These are phyloP conservation scores for Brachyistius frenatus DNA, from an alignment of 2,113 vertebrate genomes.

Conservation along the genomic window DNA sequence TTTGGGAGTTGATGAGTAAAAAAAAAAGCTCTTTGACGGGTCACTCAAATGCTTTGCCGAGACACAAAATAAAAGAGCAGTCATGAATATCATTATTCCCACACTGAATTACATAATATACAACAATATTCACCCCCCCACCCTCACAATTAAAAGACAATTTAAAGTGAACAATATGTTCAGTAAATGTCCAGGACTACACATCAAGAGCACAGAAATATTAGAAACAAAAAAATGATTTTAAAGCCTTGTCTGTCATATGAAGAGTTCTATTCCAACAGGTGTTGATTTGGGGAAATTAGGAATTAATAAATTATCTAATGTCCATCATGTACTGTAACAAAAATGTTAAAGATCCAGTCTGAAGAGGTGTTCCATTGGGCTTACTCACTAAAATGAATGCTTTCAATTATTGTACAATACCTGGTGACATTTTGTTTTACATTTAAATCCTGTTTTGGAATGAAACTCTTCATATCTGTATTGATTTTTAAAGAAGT, in stretches of 20 bases:
- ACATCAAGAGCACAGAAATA: conserved; percentile 50
- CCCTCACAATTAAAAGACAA: conserved; percentile 64
- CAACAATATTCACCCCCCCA: conserved; percentile 46
- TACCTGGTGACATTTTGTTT: conserved; percentile 25
- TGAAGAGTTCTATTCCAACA: conserved; percentile 41
- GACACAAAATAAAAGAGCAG: conserved; percentile 56
- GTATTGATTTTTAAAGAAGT: conserved; percentile 20
- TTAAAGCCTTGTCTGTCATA: conserved; percentile 48
- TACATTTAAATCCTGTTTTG: conserved; percentile 28
- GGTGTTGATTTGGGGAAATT: conserved; percentile 16
- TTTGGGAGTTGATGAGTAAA: conserved; percentile 46
- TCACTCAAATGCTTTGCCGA: conserved; percentile 39
- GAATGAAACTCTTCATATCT: conserved; percentile 43
- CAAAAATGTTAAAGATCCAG: conserved; percentile 39
- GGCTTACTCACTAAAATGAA: conserved; percentile 14
- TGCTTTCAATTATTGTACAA: conserved; percentile 40
- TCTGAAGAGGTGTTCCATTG: conserved; percentile 54
- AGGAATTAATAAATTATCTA: conserved; percentile 6
- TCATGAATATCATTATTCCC: conserved; percentile 67
- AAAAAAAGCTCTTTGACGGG: conserved; percentile 58
- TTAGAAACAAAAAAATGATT: conserved; percentile 50
- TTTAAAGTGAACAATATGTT: conserved; percentile 80
- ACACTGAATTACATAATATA: conserved; percentile 70
- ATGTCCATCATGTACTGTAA: conserved; percentile 18
- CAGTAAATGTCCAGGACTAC: conserved; percentile 75